Evolutionary conservation across 2,888 invertebrate species (phyloP).

Genomic region (Epinotia nisella): DNA sequence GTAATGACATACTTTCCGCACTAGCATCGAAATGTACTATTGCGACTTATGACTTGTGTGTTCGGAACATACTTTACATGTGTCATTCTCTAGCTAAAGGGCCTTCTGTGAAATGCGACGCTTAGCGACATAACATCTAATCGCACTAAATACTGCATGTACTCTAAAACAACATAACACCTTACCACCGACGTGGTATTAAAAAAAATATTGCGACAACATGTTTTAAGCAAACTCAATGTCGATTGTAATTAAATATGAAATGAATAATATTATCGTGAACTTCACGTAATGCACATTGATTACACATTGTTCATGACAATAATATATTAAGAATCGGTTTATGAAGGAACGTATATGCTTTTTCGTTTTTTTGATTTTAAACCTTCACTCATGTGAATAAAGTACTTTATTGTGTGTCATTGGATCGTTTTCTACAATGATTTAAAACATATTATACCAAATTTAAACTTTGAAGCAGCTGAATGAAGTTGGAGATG

Average conservation of each 20-base stretch:
- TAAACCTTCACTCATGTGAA: not conserved
- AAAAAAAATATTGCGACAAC: too few relatives aligned
- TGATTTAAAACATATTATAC: not conserved
- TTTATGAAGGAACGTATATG: not conserved
- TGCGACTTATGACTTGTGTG: too few relatives aligned
- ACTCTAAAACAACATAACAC: too few relatives aligned
- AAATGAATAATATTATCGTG: slow-evolving; percentile 14
- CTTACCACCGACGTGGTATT: too few relatives aligned
- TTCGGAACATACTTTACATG: too few relatives aligned
- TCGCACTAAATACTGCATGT: too few relatives aligned
- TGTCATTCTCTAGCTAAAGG: too few relatives aligned
- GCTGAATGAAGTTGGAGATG: not conserved
- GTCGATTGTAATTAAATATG: not conserved
- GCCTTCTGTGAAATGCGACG: too few relatives aligned
- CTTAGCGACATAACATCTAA: too few relatives aligned
- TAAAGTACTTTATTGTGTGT: not conserved
- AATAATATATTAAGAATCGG: slow-evolving; percentile 1
- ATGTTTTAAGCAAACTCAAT: not conserved
- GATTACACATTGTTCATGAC: not conserved
- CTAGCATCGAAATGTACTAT: too few relatives aligned
- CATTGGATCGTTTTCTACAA: not conserved
- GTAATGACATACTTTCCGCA: too few relatives aligned
- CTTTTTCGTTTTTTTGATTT: not conserved
- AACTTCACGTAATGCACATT: not conserved
- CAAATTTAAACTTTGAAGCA: not conserved